A percentile compares a stretch with the other conserved stretches of the same genome.
Evolutionary conservation across 2,113 vertebrate species (phyloP).

Genomic region (Osmerus eperlanus): DNA sequence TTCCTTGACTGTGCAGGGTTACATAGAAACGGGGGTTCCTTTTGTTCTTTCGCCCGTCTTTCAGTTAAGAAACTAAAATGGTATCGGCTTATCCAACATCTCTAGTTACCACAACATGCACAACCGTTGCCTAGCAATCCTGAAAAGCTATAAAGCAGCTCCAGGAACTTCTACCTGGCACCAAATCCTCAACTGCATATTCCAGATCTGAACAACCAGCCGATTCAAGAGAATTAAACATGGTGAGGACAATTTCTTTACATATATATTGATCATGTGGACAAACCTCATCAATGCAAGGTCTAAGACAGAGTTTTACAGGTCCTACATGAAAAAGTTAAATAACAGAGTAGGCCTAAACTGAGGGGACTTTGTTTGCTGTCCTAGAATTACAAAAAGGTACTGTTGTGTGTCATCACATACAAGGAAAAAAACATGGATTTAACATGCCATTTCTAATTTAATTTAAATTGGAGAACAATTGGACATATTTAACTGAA

Average conservation of each 20-base stretch:
- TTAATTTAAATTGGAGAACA: neutral
- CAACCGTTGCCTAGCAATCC: conserved; percentile 46
- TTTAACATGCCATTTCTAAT: neutral
- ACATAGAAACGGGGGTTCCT: conserved; percentile 7
- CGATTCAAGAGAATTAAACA: conserved; percentile 33
- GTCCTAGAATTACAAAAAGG: too few species aligned
- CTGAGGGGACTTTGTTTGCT: too few species aligned
- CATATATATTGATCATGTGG: neutral
- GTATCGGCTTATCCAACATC: conserved; percentile 36
- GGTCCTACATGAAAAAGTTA: too few species aligned
- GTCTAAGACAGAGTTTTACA: too few species aligned
- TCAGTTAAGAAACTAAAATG: conserved; percentile 20
- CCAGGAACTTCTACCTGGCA: conserved; percentile 5
- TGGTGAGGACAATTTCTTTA: conserved; percentile 43
- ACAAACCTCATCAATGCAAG: too few species aligned
- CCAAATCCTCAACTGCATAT: conserved; percentile 37
- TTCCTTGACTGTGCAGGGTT: neutral
- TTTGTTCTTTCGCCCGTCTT: conserved; percentile 25
- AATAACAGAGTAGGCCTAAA: too few species aligned
- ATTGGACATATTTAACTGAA: neutral
- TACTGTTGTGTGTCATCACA: too few species aligned
- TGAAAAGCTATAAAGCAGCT: conserved; percentile 38
- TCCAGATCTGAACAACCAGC: conserved; percentile 43
- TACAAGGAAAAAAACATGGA: too few species aligned
- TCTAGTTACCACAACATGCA: conserved; percentile 57